A percentile compares a stretch with the other conserved stretches of the same genome.
Evolutionary conservation across 1,140 invertebrate species (phyloP).

Genomic region (Holotrichia oblita): DNA sequence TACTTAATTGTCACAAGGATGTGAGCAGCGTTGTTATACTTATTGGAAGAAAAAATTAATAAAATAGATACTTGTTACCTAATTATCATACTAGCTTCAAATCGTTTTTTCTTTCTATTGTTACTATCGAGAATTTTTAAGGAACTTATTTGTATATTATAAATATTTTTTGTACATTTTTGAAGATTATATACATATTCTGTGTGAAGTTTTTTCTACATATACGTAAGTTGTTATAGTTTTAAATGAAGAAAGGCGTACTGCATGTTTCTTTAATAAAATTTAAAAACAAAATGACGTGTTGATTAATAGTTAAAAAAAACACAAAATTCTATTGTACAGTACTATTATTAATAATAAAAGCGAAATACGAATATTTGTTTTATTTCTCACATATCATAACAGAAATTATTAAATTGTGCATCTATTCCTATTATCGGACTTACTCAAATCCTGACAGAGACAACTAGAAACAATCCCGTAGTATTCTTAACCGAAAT

Average conservation of each 20-base stretch:
- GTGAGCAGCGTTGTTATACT: conserved; percentile 21
- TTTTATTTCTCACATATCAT: background rate
- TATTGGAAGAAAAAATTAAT: conserved; percentile 20
- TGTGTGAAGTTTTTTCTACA: conserved; percentile 40
- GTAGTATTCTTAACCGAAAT: no score
- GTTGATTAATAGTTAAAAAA: conserved; percentile 45
- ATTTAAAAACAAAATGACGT: conserved; percentile 26
- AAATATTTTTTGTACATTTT: conserved; percentile 43
- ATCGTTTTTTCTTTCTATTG: conserved; percentile 42
- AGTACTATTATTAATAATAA: conserved; percentile 41
- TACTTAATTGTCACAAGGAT: conserved; percentile 15
- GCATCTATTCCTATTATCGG: no score
- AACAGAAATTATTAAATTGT: no score
- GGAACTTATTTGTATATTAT: conserved; percentile 36
- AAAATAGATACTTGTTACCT: conserved; percentile 40
- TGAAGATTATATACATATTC: conserved; percentile 43
- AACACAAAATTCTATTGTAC: conserved; percentile 49
- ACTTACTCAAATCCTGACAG: no score
- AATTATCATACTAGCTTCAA: conserved; percentile 43
- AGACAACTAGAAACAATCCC: no score
- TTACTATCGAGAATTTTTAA: conserved; percentile 10
- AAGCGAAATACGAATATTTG: conserved; percentile 21
- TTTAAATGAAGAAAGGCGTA: conserved; percentile 20
- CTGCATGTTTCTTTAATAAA: conserved; percentile 46
- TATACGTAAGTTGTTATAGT: conserved; percentile 40